Evolutionary conservation across 2,888 invertebrate genomes (phyloP), one percentile per base, ranked within the genome.

Genomic region (Apeira syringaria): DNA sequence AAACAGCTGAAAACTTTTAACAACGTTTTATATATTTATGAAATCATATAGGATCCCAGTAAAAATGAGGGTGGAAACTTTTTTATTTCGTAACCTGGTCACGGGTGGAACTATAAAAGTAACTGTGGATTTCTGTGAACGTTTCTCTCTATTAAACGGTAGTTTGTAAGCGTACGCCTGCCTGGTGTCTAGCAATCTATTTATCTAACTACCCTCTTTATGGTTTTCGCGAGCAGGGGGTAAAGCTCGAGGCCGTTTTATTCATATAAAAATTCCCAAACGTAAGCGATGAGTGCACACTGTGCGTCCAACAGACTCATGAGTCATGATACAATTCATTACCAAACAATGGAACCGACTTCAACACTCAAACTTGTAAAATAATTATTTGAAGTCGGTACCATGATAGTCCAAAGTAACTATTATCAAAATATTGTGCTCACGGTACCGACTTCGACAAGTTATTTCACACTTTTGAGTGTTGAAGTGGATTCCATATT

Each of bases 131-230:
- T 72, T 72, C 65, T 64, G 59, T 50, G 68, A 74, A 71, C 79
- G 76, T 78, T 55, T 69, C 70, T 78, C 77, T 74, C 68, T 78
- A 80, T 80, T 80, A 78, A 74, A 76, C 51, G 73, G 73, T 69
- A 75, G 72, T 80, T 80, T 74, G 65, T 71, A 65, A 56, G 72
- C 73, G 67, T 48, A 58, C 64, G 62, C 68, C 64, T 70, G 66
- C 61, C 53, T 54, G 51, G 64, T 67, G 64, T 59, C 65, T 64
- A 66, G 72, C 74, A 64, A 80, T 75, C 73, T 78, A 78, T 80
- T 79, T 79, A 77, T 74, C 67, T 76, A 78, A 79, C 75, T 76
- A 70, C 76, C 69, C 65, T 65, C 66, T 76, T 79, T 76, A 76
- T 76, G 70, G 76, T 68, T 74, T 77, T 68, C 61, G 54, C 59